These are phyloP conservation scores for Eurytoma californica DNA, from an alignment of 2,888 invertebrate species.

Conservation along the genomic window DNA sequence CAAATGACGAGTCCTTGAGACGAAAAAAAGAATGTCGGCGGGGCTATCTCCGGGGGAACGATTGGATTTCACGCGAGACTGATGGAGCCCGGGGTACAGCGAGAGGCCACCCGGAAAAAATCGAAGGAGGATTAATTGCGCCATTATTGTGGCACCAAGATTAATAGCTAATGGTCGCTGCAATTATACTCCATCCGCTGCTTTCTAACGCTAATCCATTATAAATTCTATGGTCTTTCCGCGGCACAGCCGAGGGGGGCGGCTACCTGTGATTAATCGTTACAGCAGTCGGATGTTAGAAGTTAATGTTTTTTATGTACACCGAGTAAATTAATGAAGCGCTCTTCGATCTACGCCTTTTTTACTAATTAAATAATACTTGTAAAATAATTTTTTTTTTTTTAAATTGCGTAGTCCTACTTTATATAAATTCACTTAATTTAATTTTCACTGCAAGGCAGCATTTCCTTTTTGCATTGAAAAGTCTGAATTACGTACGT, in stretches of 20 bases:
- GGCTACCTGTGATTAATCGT: too few species aligned
- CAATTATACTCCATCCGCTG: not conserved
- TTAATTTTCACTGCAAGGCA: too few species aligned
- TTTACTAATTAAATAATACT: too few species aligned
- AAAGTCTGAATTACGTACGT: not conserved
- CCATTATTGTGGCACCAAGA: not conserved
- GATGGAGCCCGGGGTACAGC: not conserved
- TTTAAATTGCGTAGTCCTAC: not conserved
- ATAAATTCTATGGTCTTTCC: not conserved
- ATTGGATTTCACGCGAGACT: conserved; percentile 25
- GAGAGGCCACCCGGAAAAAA: conserved; percentile 4
- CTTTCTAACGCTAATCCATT: not conserved
- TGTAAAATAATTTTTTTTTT: not conserved
- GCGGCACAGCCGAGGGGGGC: too few species aligned
- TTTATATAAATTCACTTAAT: too few species aligned
- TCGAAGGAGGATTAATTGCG: conserved; percentile 27
- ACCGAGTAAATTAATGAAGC: too few species aligned
- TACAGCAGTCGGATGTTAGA: too few species aligned
- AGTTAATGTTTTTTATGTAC: too few species aligned
- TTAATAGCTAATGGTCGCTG: conserved; percentile 16
- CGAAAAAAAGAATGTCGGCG: conserved; percentile 6
- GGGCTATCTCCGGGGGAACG: conserved; percentile 10
- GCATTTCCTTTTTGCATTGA: not conserved
- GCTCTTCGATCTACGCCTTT: too few species aligned
- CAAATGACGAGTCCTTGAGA: not conserved